Conservation (phyloP, 2,888 invertebrate genomes). For the Lomographa bimaculata region DNA sequence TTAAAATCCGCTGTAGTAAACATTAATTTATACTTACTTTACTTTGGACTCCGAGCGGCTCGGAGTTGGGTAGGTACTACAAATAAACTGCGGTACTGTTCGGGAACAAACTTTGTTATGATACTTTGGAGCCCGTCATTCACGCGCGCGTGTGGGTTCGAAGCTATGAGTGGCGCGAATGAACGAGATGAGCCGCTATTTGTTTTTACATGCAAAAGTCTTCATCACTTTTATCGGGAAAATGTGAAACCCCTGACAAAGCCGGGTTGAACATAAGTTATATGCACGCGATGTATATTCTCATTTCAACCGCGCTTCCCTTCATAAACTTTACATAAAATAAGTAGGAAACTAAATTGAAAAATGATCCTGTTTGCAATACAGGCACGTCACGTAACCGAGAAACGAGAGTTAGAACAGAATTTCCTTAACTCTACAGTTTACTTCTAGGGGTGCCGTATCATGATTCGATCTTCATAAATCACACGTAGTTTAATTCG, state of each 20-base stretch:
- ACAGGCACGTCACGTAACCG: conserved; percentile 11
- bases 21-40: conserved; percentile 60
- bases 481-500: conserved; percentile 30
- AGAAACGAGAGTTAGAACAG: conserved; percentile 2
- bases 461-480: conserved; percentile 18
- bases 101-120: conserved; percentile 38
- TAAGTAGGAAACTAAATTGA: conserved; percentile 29
- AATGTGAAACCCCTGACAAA: conserved; percentile 1
- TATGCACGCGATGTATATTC: conserved; percentile 11
- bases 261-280: background rate
- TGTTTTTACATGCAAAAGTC: conserved; percentile 1
- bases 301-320: conserved; percentile 23
- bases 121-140: conserved; percentile 27
- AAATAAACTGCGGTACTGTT: conserved; percentile 31
- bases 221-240: background rate
- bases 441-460: background rate
- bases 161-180: conserved; percentile 9
- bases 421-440: background rate
- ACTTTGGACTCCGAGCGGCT: conserved; percentile 24
- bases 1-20: conserved; percentile 68
- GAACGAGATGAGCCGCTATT: conserved; percentile 14
- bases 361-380: conserved; percentile 30
- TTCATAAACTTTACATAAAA: conserved; percentile 24
- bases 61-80: conserved; percentile 26
- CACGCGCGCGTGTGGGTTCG: conserved; percentile 18